Conservation (phyloP, 2,888 invertebrate genomes). For the Drosophila eohydei region DNA sequence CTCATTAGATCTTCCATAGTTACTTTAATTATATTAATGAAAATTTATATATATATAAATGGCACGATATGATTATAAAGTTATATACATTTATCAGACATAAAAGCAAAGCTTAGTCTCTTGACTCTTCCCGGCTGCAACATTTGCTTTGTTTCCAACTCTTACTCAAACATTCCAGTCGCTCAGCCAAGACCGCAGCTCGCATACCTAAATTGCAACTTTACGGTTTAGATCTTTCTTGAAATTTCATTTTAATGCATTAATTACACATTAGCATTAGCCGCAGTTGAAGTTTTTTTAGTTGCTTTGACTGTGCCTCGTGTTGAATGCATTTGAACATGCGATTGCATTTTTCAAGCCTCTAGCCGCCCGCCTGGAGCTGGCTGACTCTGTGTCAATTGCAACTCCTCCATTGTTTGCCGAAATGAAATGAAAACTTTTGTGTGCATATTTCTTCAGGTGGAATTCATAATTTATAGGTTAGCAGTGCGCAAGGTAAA, state of each 20-base stretch:
- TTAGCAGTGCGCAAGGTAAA: constrained; percentile 61
- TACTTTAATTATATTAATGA: not conserved
- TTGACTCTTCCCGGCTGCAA: not conserved
- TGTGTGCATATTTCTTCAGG: constrained; percentile 20
- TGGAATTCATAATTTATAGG: constrained; percentile 77
- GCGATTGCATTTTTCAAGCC: constrained; percentile 49
- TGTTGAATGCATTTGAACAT: constrained; percentile 51
- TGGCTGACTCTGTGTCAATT: constrained; percentile 12
- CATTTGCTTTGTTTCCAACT: constrained; percentile 7
- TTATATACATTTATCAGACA: too few relatives aligned
- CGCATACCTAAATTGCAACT: constrained; percentile 31
- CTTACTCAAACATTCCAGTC: constrained; percentile 36
- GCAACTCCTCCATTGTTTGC: constrained; percentile 62
- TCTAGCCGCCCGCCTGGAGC: not conserved
- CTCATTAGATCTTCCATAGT: not conserved
- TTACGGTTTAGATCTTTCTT: constrained; percentile 55
- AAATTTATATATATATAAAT: not conserved
- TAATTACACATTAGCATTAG: constrained; percentile 69
- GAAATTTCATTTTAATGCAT: constrained; percentile 66
- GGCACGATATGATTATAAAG: too few relatives aligned
- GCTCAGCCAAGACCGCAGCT: constrained; percentile 22
- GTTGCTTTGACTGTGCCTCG: constrained; percentile 4
- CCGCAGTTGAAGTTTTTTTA: constrained; percentile 24
- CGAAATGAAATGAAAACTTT: constrained; percentile 54
- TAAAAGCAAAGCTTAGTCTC: not conserved